Base-by-base conservation (phyloP, 2,888 invertebrate genomes). In the Epistrophe eligans region DNA sequence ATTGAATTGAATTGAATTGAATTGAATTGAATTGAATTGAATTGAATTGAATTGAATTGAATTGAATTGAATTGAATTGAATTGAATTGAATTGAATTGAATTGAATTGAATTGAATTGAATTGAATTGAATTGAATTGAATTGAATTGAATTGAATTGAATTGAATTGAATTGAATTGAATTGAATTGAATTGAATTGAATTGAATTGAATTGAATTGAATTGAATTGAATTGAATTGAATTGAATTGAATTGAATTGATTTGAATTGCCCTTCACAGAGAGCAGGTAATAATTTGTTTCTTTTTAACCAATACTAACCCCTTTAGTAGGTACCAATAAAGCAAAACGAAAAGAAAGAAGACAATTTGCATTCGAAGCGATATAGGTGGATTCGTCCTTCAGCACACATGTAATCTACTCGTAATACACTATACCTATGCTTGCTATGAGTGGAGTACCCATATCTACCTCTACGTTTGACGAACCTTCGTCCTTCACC, bases 21-120 rank as follows among this genome's bases (percentile, higher is more conserved):
- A 45, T 67, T 67, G 67, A n/a, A 67, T 19, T 67, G 67, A 19
- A 67, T 67, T 43, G 67, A 45, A 48, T 67, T 67, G 67, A n/a
- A 67, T 48, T 67, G 45, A 19, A 67, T 67, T 67, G 67, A 24
- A 67, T 48, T 67, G 67, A n/a, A 67, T 67, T 67, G 67, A 19
- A 45, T 24, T 67, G 67, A 45, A 17, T 67, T 48, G n/a, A 45
- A 67, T 67, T 67, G 67, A 19, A 67, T 67, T 67, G 67, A 45
- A 67, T 48, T 67, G 67, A 24, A 45, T 67, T 67, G 67, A 45
- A 45, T 48, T 67, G 67, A 45, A 67, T 48, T 67, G 67, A 10
- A 67, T 67, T 67, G 13, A 45, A 67, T 48, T 67, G 67, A 9
- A 67, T 64, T 48, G 48, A n/a, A 48, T 48, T n/a, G 48, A 19